Base-by-base conservation (phyloP, 2,888 invertebrate species). In the Mesoligia furuncula region DNA sequence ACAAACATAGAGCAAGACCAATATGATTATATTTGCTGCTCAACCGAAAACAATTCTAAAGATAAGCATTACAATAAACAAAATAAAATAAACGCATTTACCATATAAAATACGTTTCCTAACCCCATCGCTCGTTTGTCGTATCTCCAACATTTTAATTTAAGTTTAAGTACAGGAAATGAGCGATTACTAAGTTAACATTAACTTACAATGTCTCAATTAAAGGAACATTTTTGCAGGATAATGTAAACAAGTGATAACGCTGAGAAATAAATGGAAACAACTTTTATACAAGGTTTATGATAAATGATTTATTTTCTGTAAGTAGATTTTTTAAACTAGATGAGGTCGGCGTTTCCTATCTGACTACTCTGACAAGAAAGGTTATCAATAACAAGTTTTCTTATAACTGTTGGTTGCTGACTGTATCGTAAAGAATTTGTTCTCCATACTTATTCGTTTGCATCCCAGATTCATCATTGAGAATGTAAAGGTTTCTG, bases 151-250 rank as follows among this genome's bases (percentile, higher is more conserved):
- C 54, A 79, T 80, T 77, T 75, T 83, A 81, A 81, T 84, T 84
- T 71, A 81, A 75, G 20, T 61, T 77, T 81, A 87, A 89, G 78
- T 83, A 82, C 89, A 75, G 88, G 88, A 89, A 86, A 81, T 80
- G 66, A 87, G 24, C 79, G 71, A 89, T 88, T 89, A 85, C 80
- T 76, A n/a, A 66, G 36, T 75, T 62, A 67, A 73, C 78, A 85
- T 83, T 74, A 79, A 88, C 73, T 80, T 80, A 68, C 73, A 78
- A 75, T 79, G 86, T 75, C 79, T 86, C 65, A 66, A 69, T 83
- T 64, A 75, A 80, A 59, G 42, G 75, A 67, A 61, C 31, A 17
- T 68, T 69, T 77, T 72, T 75, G 27, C 64, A 73, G 68, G 75
- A 84, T 69, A 81, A 66, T 57, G 27, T 36, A 24, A 61, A 15